Evolutionary conservation across 2,888 invertebrate genomes (phyloP), one percentile per base, ranked within the genome.

Genomic region (Ptychoptera contaminata): DNA sequence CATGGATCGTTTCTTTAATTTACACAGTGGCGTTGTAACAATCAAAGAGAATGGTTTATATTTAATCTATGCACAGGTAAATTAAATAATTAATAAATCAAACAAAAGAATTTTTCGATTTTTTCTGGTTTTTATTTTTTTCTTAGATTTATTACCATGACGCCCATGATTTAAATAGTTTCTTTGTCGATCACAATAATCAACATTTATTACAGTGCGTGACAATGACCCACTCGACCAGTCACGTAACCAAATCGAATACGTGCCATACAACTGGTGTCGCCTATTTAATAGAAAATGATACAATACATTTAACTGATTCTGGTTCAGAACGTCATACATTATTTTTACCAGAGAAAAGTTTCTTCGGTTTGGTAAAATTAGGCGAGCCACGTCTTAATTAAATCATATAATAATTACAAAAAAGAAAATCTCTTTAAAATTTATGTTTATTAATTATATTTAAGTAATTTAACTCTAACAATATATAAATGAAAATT

Each of bases 351-450:
- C 71, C 73, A 1, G 79, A 78, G 49, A 82, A 81, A 59, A 82
- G 81, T 50, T 83, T 82, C 65, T 80, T 82, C 50, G 82, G 82
- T 9, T 67, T 79, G 5, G 67, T 79, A 40, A 79, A 77, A 61
- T 63, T 81, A 12, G 76, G 75, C n/a, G 77, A 77, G 51, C 47
- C 59, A 16, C 34, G 23, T 23, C 23, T 23, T 23, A 23, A 23
- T 23, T 23, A 23, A 23, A 23, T 5, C 23, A 23, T 3, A 23
- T 5, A 23, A 23, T 7, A 7, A 23, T n/a, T n/a, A 23, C 3
- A 23, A 23, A 23, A 23, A 23, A 23, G 7, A 23, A 23, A 23
- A 5, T 23, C 23, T 5, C 23, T 23, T 23, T 23, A n/a, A n/a
- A n/a, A n/a, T n/a, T n/a, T n/a, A n/a, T n/a, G n/a, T n/a, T n/a